phyloP scores from a whole-genome alignment of 2,797 vertebrate species.

The Tamandua tetradactyla region DNA sequence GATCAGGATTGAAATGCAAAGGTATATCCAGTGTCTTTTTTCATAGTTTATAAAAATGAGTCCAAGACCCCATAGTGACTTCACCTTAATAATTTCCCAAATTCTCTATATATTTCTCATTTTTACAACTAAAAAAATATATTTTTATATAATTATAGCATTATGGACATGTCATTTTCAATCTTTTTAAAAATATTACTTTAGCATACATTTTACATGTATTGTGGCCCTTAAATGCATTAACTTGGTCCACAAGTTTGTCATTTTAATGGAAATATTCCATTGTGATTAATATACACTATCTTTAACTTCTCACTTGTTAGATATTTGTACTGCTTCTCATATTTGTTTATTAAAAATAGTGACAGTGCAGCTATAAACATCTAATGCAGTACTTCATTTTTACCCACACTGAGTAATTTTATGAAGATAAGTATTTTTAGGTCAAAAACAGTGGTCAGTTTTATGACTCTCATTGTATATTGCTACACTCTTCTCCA shows the following conservation, averaged over 20 bases:
- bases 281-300: neutral
- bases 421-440: constrained; percentile 45
- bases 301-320: neutral
- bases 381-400: neutral
- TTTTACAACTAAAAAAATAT: neutral
- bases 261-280: constrained; percentile 5
- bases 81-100: neutral
- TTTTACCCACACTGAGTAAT: neutral
- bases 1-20: constrained; percentile 10
- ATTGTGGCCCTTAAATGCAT: neutral
- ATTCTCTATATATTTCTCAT: neutral
- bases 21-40: neutral
- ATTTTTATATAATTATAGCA: neutral
- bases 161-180: neutral
- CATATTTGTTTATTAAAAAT: constrained; percentile 16
- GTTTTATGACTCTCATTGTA: constrained; percentile 10
- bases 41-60: constrained; percentile 30
- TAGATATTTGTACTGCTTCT: neutral
- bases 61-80: neutral
- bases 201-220: neutral
- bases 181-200: neutral
- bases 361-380: neutral
- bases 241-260: neutral
- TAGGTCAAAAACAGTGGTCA: neutral
- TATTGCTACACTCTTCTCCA: neutral